Evolutionary conservation across 1,140 invertebrate genomes (phyloP).

Genomic region (Lutraria rhynchaena): DNA sequence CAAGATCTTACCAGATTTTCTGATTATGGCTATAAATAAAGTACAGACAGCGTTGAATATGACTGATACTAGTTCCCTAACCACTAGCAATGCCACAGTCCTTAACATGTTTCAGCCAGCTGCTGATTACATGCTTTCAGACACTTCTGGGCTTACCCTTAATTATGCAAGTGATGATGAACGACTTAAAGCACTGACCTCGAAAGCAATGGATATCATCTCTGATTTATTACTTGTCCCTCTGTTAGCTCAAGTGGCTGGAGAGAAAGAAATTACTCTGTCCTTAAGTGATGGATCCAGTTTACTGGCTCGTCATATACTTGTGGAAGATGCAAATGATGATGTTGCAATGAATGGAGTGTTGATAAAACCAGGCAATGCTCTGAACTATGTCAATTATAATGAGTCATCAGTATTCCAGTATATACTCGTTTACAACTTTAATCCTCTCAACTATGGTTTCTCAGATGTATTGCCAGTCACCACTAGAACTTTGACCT

Average conservation of each 20-base stretch:
- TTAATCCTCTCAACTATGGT: constrained; percentile 73
- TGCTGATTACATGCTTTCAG: constrained; percentile 29
- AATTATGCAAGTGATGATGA: constrained; percentile 26
- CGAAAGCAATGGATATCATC: constrained; percentile 11
- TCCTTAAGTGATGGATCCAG: neutral
- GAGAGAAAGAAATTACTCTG: neutral
- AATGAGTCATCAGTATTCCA: constrained; percentile 63
- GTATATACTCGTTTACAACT: constrained; percentile 45
- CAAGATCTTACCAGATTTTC: constrained; percentile 60
- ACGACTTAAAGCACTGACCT: constrained; percentile 21
- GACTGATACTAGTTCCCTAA: neutral
- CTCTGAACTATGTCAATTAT: neutral
- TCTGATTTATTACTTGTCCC: constrained; percentile 19
- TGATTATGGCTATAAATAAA: constrained; percentile 64
- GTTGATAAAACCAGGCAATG: too few species aligned
- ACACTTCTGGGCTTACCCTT: constrained; percentile 48
- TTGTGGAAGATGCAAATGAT: constrained; percentile 14
- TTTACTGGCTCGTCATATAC: constrained; percentile 8
- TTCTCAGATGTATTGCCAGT: constrained; percentile 32
- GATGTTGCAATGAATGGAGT: neutral
- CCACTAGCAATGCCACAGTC: neutral
- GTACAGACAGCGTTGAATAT: constrained; percentile 65
- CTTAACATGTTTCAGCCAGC: constrained; percentile 27
- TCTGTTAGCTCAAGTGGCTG: constrained; percentile 2
- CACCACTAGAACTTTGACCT: constrained; percentile 62